Evolutionary conservation across 2,113 vertebrate genomes (phyloP).

Genomic region (Notarius lentiginosus): DNA sequence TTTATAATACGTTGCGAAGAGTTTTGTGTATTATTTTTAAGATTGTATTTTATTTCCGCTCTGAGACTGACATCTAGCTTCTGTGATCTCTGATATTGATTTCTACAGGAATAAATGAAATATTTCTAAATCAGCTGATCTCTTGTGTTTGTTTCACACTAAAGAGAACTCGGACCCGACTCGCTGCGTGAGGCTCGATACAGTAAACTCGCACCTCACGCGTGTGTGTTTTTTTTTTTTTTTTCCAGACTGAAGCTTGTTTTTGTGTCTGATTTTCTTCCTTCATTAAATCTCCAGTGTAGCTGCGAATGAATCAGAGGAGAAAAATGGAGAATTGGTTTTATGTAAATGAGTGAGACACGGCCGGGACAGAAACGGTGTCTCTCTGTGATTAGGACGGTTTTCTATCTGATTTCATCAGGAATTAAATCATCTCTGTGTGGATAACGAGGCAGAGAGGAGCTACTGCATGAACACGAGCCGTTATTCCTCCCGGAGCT

Average conservation of each 20-base stretch:
- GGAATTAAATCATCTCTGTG: background rate
- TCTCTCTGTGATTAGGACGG: background rate
- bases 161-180: background rate
- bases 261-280: background rate
- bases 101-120: background rate
- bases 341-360: background rate
- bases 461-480: background rate
- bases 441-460: background rate
- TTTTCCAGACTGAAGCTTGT: background rate
- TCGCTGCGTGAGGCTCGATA: background rate
- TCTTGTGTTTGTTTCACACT: background rate
- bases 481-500: background rate
- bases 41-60: background rate
- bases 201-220: too few species aligned
- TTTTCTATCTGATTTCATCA: conserved; percentile 4
- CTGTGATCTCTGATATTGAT: background rate
- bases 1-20: background rate
- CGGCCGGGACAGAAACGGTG: background rate
- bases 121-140: background rate
- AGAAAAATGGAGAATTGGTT: background rate
- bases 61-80: background rate
- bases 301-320: background rate
- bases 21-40: background rate
- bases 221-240: fast-evolving
- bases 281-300: background rate